These are phyloP conservation scores for Coptodon bakossiorum DNA, from an alignment of 2,113 vertebrate genomes.

Conservation along the genomic window DNA sequence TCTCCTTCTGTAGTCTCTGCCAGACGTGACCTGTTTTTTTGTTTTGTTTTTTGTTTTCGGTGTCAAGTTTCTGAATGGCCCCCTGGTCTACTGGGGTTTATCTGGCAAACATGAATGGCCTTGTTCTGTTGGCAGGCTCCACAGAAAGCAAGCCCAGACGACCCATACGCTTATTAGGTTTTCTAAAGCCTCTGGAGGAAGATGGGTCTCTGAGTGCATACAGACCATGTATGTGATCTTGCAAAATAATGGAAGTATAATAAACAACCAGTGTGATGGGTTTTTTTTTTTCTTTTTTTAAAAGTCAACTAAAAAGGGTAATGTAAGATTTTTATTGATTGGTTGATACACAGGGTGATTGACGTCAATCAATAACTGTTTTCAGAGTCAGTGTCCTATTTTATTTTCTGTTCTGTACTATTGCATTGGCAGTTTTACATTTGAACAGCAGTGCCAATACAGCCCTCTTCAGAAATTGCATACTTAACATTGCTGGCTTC, in stretches of 20 bases:
- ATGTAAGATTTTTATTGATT: neutral
- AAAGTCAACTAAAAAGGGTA: neutral
- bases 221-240: neutral
- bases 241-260: neutral
- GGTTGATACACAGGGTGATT: neutral
- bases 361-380: neutral
- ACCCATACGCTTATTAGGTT: constrained; percentile 16
- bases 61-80: constrained; percentile 45
- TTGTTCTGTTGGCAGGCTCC: constrained; percentile 8
- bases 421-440: neutral
- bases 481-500: neutral
- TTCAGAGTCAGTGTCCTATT: neutral
- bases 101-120: constrained; percentile 26
- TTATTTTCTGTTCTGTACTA: neutral
- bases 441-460: neutral
- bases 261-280: neutral
- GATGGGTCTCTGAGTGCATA: neutral
- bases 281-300: neutral
- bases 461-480: neutral
- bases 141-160: neutral
- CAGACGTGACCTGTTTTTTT: constrained; percentile 28
- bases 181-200: neutral
- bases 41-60: constrained; percentile 24
- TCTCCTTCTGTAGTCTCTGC: neutral
- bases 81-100: neutral